Evolutionary conservation across 2,888 invertebrate genomes (phyloP).

Genomic region (Odontocolon sp.): DNA sequence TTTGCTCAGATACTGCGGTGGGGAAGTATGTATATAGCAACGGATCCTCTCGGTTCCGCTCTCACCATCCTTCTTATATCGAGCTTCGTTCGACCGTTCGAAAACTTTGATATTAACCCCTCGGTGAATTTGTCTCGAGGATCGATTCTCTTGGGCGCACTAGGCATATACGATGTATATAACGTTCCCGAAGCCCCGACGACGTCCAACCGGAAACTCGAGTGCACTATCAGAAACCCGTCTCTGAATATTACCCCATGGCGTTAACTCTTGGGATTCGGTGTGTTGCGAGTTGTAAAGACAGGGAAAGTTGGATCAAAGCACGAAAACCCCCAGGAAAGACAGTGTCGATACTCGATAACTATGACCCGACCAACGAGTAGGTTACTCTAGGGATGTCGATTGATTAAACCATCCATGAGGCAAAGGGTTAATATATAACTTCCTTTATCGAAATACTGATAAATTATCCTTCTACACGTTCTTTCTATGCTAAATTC

Average conservation of each 20-base stretch:
- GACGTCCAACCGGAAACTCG: constrained; percentile 33
- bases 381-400: not conserved
- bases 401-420: constrained; percentile 2
- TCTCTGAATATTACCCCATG: not conserved
- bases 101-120: constrained; percentile 40
- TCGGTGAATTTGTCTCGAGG: constrained; percentile 29
- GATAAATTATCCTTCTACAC: too few relatives aligned
- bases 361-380: not conserved
- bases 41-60: not conserved
- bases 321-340: constrained; percentile 17
- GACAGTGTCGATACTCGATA: constrained; percentile 24
- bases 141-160: constrained; percentile 29
- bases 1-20: constrained; percentile 16
- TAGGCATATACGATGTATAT: constrained; percentile 5
- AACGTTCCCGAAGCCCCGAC: constrained; percentile 11
- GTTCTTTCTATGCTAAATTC: too few relatives aligned
- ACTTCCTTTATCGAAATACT: too few relatives aligned
- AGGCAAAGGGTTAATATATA: too few relatives aligned
- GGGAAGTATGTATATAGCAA: not conserved
- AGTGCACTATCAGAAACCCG: not conserved
- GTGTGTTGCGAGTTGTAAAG: not conserved
- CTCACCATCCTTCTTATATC: constrained; percentile 7
- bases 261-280: not conserved
- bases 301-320: constrained; percentile 21
- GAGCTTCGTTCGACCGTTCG: constrained; percentile 16